Evolutionary conservation across 2,888 invertebrate species (phyloP), one percentile per base, ranked within the genome.

Genomic region (Orchestes rusci): DNA sequence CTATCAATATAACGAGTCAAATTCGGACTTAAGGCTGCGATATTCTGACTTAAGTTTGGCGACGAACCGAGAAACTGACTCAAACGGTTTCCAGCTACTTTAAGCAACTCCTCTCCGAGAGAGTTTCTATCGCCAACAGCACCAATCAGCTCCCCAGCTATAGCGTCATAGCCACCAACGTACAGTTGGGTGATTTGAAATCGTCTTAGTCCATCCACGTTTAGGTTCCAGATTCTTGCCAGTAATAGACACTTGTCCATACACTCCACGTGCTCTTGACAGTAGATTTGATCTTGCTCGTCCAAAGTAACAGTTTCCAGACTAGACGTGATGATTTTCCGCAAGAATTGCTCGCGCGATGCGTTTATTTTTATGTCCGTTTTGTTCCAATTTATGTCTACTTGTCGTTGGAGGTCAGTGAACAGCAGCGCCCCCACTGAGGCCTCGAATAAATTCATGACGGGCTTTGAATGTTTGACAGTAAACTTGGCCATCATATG

Each of bases 11-110:
- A 90, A 54, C 79, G 77, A 32, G 84, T 79, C 1, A 93, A 70
- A 17, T 80, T 73, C 3, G 91, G 84, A 45, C 85, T 84, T 51
- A 91, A 76, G 4, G 83, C 79, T 1, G 87, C 80, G 32, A 91
- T 76, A 70, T 78, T 82, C 64, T 72, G 79, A 54, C 74, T 77
- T 56, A 76, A 73, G 61, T 70, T 69, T 51, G 66, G 77, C 47
- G 77, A 75, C 56, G 69, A 76, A 55, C 71, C 76, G 56, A 80
- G 73, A 53, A 74, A 78, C 33, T 80, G 74, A 63, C 80, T 79
- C 48, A 94, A 68, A 52, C 94, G 75, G 62, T 85, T 82, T 4
- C 86, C 89, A n/a, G 84, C 86, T 41, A 94, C 78, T 17, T 82
- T 77, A 17, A 93, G 67, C 45, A 95, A 70, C 51, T 84, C 77